phyloP scores from a whole-genome alignment of 2,113 vertebrate species.

The Nematolebias whitei region DNA sequence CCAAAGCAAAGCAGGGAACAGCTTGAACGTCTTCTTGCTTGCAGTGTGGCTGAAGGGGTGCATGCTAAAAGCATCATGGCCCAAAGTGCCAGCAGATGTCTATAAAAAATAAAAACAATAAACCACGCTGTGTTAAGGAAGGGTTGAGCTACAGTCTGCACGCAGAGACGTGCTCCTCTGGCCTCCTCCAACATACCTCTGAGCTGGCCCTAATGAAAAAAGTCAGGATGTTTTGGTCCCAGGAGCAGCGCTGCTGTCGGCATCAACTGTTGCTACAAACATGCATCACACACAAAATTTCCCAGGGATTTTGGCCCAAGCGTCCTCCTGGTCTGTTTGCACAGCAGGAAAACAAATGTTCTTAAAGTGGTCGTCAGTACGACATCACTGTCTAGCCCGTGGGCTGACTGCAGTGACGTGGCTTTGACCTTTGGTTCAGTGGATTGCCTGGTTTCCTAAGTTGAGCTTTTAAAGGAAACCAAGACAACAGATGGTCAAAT shows the following conservation, averaged over 20 bases:
- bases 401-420: conserved; percentile 11
- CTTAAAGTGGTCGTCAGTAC: background rate
- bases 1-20: conserved; percentile 6
- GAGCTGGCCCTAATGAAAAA: conserved; percentile 43
- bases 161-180: conserved; percentile 31
- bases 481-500: conserved; percentile 60
- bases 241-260: conserved; percentile 6
- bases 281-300: conserved; percentile 14
- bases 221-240: conserved; percentile 20
- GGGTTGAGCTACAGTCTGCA: conserved; percentile 34
- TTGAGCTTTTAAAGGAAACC: conserved; percentile 32
- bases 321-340: background rate
- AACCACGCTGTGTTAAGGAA: no score
- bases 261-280: conserved; percentile 8
- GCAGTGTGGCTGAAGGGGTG: conserved; percentile 39
- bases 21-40: conserved; percentile 16
- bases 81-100: conserved; percentile 68
- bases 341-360: background rate
- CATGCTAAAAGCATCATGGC: conserved; percentile 66
- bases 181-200: conserved; percentile 26
- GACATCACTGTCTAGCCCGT: background rate
- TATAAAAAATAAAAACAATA: conserved; percentile 43
- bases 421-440: conserved; percentile 40
- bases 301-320: background rate
- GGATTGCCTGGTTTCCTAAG: conserved; percentile 37